Evolutionary conservation across 2,797 vertebrate species (phyloP), one percentile per base, ranked within the genome.

Genomic region (Enteromius treurensis): DNA sequence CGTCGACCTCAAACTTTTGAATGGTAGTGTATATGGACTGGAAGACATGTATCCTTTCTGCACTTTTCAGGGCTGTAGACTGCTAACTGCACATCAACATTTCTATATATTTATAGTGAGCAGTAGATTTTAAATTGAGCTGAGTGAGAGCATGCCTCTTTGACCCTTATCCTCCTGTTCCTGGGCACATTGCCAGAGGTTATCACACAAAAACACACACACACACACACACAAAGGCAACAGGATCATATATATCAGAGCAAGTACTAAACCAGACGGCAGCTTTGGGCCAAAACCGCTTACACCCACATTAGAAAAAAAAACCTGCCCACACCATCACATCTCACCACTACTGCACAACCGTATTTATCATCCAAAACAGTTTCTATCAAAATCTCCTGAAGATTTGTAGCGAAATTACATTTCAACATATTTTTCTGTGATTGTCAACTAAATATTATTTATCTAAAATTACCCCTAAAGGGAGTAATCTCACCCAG

Each of bases 231-330:
- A 83, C 55, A 80, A 53, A 62, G 49, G 32, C 49, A 79, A 86
- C 77, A 58, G 58, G 40, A 77, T 81, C 15, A 67, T 29, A 78
- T 80, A 81, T 23, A 67, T 83, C 47, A 81, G n/a, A 40, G 45
- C 49, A 0, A 19, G 23, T 74, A 17, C 4, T 51, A 77, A 68
- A 76, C 75, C 68, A 53, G 58, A 81, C 75, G 75, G 29, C 78
- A 45, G 77, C 80, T 83, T 64, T 64, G 51, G 76, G 82, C 69
- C 29, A 75, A 51, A 76, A 75, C n/a, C 37, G 21, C 21, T 67
- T 69, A 74, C 34, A 76, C 19, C 23, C 73, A 78, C 79, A 77
- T 75, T 58, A 78, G 42, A 40, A 29, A 45, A 80, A 81, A 49
- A n/a, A 26, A 1, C 80, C 58, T 37, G 29, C 17, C 26, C 42